Percentiles rank a stretch among this genome's conserved stretches.
These are phyloP conservation scores for Xenopus laevis DNA, from an alignment of 2,113 vertebrate genomes.

Conservation along the genomic window DNA sequence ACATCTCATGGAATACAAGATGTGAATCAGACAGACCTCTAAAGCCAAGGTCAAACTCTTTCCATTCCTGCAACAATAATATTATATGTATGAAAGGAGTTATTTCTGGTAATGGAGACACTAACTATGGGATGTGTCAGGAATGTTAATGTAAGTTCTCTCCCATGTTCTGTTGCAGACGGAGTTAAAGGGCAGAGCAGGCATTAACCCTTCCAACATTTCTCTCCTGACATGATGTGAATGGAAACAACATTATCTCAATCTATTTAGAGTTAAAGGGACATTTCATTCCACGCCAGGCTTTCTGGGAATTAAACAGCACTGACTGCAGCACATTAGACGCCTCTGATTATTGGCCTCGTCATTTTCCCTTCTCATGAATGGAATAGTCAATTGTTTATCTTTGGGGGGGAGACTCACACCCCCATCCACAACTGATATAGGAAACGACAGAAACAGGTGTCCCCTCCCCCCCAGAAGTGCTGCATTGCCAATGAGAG, in stretches of 20 bases:
- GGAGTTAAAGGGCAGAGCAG: background rate
- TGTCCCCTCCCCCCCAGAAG: slow-evolving; percentile 10
- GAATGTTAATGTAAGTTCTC: slow-evolving; percentile 21
- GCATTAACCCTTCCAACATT: no score
- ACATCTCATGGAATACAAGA: background rate
- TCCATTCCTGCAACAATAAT: slow-evolving; percentile 34
- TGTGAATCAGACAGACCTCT: slow-evolving; percentile 7
- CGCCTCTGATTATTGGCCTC: no score
- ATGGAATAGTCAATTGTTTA: no score
- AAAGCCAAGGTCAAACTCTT: slow-evolving; percentile 36
- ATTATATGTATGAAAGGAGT: slow-evolving; percentile 27
- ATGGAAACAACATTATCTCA: no score
- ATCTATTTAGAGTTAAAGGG: no score
- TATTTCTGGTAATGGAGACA: slow-evolving; percentile 30
- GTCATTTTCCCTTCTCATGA: no score
- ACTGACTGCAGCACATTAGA: no score
- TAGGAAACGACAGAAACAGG: background rate
- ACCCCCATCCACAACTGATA: no score
- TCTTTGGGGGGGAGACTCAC: no score
- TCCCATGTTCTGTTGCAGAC: background rate
- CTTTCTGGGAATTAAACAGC: no score
- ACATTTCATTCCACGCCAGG: no score
- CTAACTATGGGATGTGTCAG: slow-evolving; percentile 1
- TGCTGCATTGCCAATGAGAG: slow-evolving; percentile 13
- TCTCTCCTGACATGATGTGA: no score